phyloP scores from a whole-genome alignment of 1,140 invertebrate genomes.

The Venturia canescens region DNA sequence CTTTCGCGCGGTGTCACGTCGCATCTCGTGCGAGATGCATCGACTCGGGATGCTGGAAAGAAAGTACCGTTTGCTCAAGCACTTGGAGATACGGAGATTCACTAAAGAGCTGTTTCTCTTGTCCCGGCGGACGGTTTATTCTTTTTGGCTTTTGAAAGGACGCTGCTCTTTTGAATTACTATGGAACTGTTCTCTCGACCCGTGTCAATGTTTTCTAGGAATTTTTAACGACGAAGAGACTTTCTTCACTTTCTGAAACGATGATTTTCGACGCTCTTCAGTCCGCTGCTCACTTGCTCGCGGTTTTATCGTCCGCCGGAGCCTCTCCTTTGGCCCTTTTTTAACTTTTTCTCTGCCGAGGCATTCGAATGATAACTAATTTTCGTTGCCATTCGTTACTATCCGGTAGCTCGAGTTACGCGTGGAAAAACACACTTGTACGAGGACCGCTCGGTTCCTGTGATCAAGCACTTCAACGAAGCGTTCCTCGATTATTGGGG shows the following conservation, averaged over 20 bases:
- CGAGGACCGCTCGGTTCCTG: neutral
- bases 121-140: neutral
- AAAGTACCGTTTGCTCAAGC: neutral
- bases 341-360: neutral
- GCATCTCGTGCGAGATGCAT: neutral
- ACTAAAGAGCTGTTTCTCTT: neutral
- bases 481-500: neutral
- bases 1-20: neutral
- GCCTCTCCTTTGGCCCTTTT: neutral
- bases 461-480: conserved; percentile 7
- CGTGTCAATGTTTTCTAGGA: neutral
- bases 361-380: neutral
- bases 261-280: too few species aligned
- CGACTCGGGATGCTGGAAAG: neutral
- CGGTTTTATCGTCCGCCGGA: too few species aligned
- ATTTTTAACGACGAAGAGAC: neutral
- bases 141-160: neutral
- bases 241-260: too few species aligned
- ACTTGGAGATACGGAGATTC: neutral
- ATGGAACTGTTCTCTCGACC: neutral
- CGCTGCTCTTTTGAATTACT: neutral
- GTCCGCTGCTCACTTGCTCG: too few species aligned
- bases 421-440: neutral
- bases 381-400: too few species aligned
- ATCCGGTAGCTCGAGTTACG: neutral